Evolutionary conservation across 2,797 vertebrate genomes (phyloP).

Genomic region (Sebastes dallii): DNA sequence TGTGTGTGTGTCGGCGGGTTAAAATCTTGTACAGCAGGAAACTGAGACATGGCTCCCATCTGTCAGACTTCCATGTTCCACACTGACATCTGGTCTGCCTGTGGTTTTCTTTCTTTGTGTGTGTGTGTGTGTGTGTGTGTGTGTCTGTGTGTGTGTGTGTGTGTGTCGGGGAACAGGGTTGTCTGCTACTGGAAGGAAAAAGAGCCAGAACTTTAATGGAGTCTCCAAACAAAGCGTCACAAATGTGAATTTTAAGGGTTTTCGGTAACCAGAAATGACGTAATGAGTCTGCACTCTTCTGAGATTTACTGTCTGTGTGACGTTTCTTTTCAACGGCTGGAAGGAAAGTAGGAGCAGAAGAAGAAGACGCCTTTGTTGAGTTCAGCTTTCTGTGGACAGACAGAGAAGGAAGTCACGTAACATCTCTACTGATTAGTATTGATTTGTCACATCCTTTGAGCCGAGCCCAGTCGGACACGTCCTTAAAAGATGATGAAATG

Average conservation of each 20-base stretch:
- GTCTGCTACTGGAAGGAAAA: conserved; percentile 21
- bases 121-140: not conserved
- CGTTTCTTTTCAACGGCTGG: not conserved
- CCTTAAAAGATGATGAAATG: not conserved
- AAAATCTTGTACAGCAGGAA: conserved; percentile 17
- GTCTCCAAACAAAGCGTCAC: not conserved
- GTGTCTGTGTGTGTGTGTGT: not conserved
- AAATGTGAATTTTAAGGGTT: not conserved
- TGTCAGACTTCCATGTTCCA: conserved; percentile 48
- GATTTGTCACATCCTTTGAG: not conserved
- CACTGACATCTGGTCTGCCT: conserved; percentile 47
- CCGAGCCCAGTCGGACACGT: not conserved
- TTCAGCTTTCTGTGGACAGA: not conserved
- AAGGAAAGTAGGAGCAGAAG: not conserved
- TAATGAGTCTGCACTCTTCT: not conserved
- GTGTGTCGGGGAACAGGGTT: not conserved
- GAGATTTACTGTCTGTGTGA: not conserved
- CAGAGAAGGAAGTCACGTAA: not conserved
- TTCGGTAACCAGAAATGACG: not conserved
- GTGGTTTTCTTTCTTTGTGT: conserved; percentile 11
- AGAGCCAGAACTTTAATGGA: not conserved
- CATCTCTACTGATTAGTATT: not conserved
- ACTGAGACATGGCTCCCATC: conserved; percentile 44
- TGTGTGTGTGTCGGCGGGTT: not conserved
- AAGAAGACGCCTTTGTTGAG: not conserved